phyloP scores from a whole-genome alignment of 2,113 vertebrate genomes.

The Leucopternis melanops region DNA sequence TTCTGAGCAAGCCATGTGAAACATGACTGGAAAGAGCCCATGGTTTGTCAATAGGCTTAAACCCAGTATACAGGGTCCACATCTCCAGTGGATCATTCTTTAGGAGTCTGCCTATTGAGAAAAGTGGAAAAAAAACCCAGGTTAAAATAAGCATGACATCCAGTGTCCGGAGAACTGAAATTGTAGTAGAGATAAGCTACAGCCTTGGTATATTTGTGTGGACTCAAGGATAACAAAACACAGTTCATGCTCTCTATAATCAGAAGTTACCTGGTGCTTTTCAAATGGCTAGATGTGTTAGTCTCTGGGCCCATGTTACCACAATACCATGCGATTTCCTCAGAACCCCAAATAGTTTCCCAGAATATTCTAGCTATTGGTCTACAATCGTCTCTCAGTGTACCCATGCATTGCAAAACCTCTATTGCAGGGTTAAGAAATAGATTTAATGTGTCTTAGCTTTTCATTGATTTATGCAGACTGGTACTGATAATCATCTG shows the following conservation, averaged over 20 bases:
- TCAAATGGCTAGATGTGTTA: neutral
- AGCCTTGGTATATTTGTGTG: neutral
- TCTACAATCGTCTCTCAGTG: rapidly evolving
- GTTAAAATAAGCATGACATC: neutral
- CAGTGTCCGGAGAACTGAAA: neutral
- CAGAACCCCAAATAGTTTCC: neutral
- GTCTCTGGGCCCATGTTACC: neutral
- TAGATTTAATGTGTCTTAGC: neutral
- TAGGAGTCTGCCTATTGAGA: neutral
- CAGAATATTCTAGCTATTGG: neutral
- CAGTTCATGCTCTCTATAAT: neutral
- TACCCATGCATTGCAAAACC: neutral
- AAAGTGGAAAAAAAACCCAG: neutral
- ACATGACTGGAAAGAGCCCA: neutral
- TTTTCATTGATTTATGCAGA: neutral
- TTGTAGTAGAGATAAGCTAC: neutral
- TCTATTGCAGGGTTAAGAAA: neutral
- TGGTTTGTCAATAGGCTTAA: neutral
- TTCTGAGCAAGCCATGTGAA: neutral
- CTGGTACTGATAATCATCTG: neutral
- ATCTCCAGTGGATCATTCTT: neutral
- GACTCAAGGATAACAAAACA: neutral
- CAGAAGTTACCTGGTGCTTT: neutral
- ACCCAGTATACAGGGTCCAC: neutral
- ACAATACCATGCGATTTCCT: neutral